Evolutionary conservation across 2,113 vertebrate genomes (phyloP).

Genomic region (Apistogramma diplotaenia): DNA sequence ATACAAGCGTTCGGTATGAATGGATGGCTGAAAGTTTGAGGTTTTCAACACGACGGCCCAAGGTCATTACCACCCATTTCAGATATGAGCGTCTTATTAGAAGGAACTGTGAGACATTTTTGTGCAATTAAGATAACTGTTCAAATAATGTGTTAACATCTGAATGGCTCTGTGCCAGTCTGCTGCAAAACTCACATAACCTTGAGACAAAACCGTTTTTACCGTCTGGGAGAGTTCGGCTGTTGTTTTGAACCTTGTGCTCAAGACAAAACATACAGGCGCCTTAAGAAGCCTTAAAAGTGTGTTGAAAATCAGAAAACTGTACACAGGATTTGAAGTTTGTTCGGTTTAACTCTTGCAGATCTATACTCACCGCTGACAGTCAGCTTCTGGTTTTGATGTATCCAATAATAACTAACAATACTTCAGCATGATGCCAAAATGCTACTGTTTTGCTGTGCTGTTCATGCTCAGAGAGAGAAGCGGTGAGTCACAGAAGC

Average conservation of each 20-base stretch:
- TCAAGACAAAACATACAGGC: background rate
- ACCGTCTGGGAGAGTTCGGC: background rate
- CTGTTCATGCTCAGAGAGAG: background rate
- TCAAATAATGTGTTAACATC: constrained; percentile 26
- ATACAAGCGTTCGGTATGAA: background rate
- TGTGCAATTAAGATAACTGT: constrained; percentile 21
- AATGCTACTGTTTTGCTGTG: background rate
- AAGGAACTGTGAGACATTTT: constrained; percentile 14
- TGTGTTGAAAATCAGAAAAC: no score
- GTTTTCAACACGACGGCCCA: background rate
- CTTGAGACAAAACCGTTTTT: background rate
- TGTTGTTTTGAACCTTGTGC: background rate
- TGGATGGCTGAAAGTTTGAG: background rate
- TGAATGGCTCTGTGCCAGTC: background rate
- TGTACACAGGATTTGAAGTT: no score
- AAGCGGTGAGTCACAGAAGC: background rate
- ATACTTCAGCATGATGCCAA: background rate
- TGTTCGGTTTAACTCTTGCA: no score
- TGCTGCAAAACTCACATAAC: background rate
- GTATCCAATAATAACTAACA: background rate
- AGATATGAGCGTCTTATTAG: constrained; percentile 45
- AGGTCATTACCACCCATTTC: constrained; percentile 29
- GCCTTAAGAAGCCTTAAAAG: background rate
- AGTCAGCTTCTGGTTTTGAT: background rate
- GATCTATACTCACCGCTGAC: background rate